Evolutionary conservation across 30 jellyfish, hydroid and myxozoan species (phyloP), one percentile per base, ranked within the genome.

Genomic region (Aurelia sp.): DNA sequence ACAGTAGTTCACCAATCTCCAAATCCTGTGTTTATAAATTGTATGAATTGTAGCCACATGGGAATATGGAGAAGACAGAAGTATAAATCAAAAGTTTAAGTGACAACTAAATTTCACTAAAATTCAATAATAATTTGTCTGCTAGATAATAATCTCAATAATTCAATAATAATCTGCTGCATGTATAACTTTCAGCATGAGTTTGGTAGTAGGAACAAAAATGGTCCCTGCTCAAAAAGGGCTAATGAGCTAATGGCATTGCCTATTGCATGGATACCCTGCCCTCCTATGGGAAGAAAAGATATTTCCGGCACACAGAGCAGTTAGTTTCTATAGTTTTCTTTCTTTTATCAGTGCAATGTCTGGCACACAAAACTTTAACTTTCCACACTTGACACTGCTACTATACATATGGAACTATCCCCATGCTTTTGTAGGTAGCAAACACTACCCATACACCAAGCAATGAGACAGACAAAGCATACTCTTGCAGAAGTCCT

Each of bases 401-500:
- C 4, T 57, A 57, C 66, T 15, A 9, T 57, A 57, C 66, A 57
- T 57, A 57, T 57, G 10, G 66, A 57, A 57, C 66, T 57, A 15
- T 57, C 66, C 66, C 66, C 66, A 57, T 57, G 15, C 66, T 15
- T 8, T 57, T 19, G 66, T 57, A 57, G 66, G 23, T 57, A 57
- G 19, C 66, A 57, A 9, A 57, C n/a, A n/a, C n/a, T 57, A 8
- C 23, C 4, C 66, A 57, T 3, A 57, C 66, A 57, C 66, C 4
- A 8, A 57, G 66, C 66, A 57, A 9, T 57, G 66, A 3, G 15
- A 57, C 66, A 57, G 10, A 57, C 66, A 9, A 57, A 57, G 66
- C 66, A 57, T 8, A 57, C 66, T 57, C 66, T 57, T 72, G 67
- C 69, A 41, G 83, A 72, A 30, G 63, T 35, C 63, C 44, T 33